A percentile compares a stretch with the other conserved stretches of the same genome.
phyloP scores from a whole-genome alignment of 2,113 vertebrate genomes.

The Albula glossodonta region DNA sequence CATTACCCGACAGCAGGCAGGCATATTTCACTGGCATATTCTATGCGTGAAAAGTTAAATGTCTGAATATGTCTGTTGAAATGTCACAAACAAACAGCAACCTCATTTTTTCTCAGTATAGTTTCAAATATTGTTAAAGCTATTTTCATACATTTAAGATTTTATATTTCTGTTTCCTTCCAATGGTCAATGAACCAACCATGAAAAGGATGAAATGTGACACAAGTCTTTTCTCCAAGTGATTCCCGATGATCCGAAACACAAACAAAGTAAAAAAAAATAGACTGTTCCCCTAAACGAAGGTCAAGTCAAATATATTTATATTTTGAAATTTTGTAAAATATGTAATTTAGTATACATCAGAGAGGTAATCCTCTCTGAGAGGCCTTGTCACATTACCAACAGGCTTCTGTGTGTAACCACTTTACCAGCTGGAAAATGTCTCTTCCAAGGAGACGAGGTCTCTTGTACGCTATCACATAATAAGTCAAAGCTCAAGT shows the following conservation, averaged over 20 bases:
- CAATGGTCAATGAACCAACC: conserved; percentile 33
- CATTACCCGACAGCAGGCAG: conserved; percentile 25
- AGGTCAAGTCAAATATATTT: conserved; percentile 37
- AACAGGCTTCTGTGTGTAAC: conserved; percentile 43
- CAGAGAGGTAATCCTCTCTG: conserved; percentile 39
- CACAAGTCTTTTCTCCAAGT: conserved; percentile 35
- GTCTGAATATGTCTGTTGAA: not conserved
- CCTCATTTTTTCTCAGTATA: not conserved
- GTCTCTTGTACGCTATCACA: conserved; percentile 41
- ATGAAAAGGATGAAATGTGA: conserved; percentile 34
- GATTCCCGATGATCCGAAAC: conserved; percentile 37
- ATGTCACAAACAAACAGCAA: not conserved
- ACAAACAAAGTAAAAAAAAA: conserved; percentile 42
- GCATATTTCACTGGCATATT: not conserved
- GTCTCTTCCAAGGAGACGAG: conserved; percentile 35
- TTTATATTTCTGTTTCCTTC: not conserved
- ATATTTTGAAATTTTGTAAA: conserved; percentile 46
- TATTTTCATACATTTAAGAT: not conserved
- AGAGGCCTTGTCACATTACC: conserved; percentile 32
- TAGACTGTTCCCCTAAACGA: not conserved
- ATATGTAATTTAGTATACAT: conserved; percentile 42
- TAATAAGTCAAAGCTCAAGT: conserved; percentile 47
- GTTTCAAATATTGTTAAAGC: not conserved
- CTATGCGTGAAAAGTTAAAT: not conserved
- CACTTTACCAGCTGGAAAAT: conserved; percentile 47